Percentiles rank a stretch among this genome's conserved stretches.
These are phyloP conservation scores for Drosophila meridiana DNA, from an alignment of 2,888 invertebrate species.

Conservation along the genomic window DNA sequence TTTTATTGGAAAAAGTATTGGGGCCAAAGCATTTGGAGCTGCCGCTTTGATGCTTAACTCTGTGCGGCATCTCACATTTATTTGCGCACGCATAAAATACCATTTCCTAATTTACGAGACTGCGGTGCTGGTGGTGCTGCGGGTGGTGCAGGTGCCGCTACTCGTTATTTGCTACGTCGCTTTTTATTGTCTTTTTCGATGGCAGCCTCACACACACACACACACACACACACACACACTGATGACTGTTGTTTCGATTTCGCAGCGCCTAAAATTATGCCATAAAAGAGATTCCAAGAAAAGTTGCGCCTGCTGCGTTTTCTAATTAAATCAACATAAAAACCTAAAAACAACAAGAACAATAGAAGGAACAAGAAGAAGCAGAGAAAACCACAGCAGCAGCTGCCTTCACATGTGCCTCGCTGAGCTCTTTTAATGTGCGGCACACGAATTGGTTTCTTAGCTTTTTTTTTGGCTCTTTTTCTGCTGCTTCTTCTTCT, in stretches of 20 bases:
- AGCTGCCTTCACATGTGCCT: conserved; percentile 46
- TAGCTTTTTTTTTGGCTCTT: background rate
- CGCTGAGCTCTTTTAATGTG: conserved; percentile 50
- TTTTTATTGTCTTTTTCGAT: conserved; percentile 40
- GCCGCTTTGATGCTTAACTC: conserved; percentile 42
- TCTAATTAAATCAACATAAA: conserved; percentile 81
- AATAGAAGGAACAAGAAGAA: background rate
- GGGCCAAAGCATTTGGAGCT: conserved; percentile 23
- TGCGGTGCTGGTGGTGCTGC: background rate
- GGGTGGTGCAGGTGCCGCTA: conserved; percentile 17
- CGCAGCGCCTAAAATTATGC: conserved; percentile 71
- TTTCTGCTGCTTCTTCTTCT: background rate
- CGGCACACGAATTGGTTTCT: conserved; percentile 13
- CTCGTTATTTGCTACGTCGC: conserved; percentile 41
- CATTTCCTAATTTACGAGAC: conserved; percentile 75
- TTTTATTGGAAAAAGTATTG: conserved; percentile 53
- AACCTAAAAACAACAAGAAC: conserved; percentile 32
- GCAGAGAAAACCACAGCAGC: conserved; percentile 9
- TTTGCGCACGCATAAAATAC: conserved; percentile 72
- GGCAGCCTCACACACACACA: background rate
- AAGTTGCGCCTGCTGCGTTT: conserved; percentile 51
- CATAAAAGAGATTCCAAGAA: conserved; percentile 59
- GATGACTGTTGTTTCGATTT: conserved; percentile 34
- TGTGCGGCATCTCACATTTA: conserved; percentile 56
- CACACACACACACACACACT: no score